These are phyloP conservation scores for Phycodurus eques DNA, from an alignment of 2,113 vertebrate genomes.

Conservation along the genomic window DNA sequence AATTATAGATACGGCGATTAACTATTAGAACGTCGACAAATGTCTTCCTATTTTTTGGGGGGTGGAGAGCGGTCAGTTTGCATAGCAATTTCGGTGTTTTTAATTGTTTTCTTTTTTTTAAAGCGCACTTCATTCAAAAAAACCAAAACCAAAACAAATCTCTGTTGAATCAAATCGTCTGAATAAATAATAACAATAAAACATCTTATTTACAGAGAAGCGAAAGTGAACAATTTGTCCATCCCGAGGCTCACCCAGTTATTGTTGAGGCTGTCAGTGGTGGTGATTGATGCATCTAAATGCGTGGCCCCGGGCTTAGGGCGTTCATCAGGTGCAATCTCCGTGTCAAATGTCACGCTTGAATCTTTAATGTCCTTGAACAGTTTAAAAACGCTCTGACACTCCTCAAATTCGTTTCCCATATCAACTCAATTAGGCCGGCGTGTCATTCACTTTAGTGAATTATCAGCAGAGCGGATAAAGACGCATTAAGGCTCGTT, in stretches of 20 bases:
- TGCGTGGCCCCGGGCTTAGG: constrained; percentile 61
- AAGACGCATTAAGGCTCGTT: constrained; percentile 62
- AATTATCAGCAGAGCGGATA: constrained; percentile 72
- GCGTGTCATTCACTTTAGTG: constrained; percentile 60
- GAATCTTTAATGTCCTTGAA: constrained; percentile 87
- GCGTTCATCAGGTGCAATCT: constrained; percentile 76
- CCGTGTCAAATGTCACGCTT: constrained; percentile 81
- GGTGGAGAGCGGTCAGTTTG: background rate
- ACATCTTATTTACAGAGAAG: background rate
- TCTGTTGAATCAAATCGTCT: no score
- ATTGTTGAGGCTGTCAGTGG: constrained; percentile 65
- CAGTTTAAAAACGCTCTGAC: constrained; percentile 89
- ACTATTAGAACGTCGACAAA: background rate
- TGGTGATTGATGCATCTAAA: constrained; percentile 75
- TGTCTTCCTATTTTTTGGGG: background rate
- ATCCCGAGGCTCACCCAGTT: constrained; percentile 42
- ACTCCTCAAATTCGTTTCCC: constrained; percentile 89
- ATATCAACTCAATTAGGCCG: constrained; percentile 83
- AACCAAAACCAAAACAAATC: no score
- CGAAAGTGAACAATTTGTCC: background rate
- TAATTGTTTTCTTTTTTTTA: background rate
- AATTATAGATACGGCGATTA: background rate
- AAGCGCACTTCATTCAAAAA: no score
- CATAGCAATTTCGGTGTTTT: background rate
- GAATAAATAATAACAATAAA: no score